Base-by-base conservation (phyloP, 2,113 vertebrate genomes). In the Pteropus alecto region DNA sequence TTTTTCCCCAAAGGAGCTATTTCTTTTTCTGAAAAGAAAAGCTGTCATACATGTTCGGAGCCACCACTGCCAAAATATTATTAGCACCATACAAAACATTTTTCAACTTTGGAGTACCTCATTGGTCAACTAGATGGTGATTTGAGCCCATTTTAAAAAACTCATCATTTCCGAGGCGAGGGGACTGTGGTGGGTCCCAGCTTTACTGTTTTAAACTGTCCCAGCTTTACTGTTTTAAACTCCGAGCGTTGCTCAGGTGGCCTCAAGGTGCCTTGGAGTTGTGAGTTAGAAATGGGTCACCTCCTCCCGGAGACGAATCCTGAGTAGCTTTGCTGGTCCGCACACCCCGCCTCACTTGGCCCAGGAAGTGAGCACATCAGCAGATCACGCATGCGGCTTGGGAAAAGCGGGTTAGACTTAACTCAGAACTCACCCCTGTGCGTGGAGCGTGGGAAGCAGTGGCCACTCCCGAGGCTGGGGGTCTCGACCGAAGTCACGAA, bases 51-150 rank as follows among this genome's bases (percentile, higher is more conserved):
- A 5, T 2, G 7, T 76, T 89, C 63, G 77, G 56, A 96, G 35
- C 81, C 43, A 86, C 30, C 54, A n/a, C 67, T 97, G 95, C 92
- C 97, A 95, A 96, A 95, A 95, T 95, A 92, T 94, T 95, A 74
- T 92, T 54, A 95, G 89, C 70, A 18, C 70, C 18, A 56, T 81
- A 41, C 58, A 71, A 81, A 96, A 71, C 61, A 56, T 24, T 41
- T 95, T 87, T 41, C 79, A 79, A 43, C 82, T 33, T 95, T n/a
- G 79, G 19, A 73, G 93, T 0, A 1, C n/a, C 60, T 71, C 87
- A 68, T 61, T 87, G 70, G 94, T 90, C 78, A 5, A 51, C 79
- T 94, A 95, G 87, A 70, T 58, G 83, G 76, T 61, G 46, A 92
- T 93, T 94, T 97, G 78, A 92, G 48, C 19, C 28, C 95, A 7